Conservation (phyloP, 2,797 vertebrate genomes). For the Harpagifer antarcticus region DNA sequence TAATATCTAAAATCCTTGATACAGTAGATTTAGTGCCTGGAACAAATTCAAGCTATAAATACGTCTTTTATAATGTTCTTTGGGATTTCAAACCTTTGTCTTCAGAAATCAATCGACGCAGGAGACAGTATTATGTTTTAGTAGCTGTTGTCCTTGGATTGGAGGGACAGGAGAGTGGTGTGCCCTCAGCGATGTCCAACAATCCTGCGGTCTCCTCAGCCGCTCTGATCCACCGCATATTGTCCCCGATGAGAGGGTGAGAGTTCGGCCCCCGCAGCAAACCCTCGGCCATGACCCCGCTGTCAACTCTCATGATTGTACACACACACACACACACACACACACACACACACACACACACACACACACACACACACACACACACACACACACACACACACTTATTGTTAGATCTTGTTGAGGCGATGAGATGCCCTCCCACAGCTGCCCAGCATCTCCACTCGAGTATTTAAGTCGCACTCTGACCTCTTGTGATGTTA, state of each 20-base stretch:
- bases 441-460: constrained; percentile 40
- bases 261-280: constrained; percentile 32
- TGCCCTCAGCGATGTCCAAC: constrained; percentile 63
- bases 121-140: constrained; percentile 68
- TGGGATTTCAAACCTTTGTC: constrained; percentile 38
- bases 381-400: background rate
- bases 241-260: constrained; percentile 63
- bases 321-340: constrained; percentile 11
- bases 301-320: constrained; percentile 63
- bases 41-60: constrained; percentile 25
- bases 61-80: constrained; percentile 7
- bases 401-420: constrained; percentile 35
- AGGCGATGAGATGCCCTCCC: constrained; percentile 27
- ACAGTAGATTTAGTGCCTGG: constrained; percentile 15
- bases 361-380: constrained; percentile 5
- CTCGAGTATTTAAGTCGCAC: constrained; percentile 69
- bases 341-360: constrained; percentile 4
- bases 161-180: constrained; percentile 62
- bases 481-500: constrained; percentile 58
- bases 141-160: constrained; percentile 76
- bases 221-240: constrained; percentile 65
- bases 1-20: background rate
- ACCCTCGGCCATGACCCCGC: constrained; percentile 56
- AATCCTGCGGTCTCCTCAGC: constrained; percentile 79
- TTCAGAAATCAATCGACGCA: constrained; percentile 34